Conservation (phyloP, 2,797 vertebrate genomes). For the Tiaroga cobitis region DNA sequence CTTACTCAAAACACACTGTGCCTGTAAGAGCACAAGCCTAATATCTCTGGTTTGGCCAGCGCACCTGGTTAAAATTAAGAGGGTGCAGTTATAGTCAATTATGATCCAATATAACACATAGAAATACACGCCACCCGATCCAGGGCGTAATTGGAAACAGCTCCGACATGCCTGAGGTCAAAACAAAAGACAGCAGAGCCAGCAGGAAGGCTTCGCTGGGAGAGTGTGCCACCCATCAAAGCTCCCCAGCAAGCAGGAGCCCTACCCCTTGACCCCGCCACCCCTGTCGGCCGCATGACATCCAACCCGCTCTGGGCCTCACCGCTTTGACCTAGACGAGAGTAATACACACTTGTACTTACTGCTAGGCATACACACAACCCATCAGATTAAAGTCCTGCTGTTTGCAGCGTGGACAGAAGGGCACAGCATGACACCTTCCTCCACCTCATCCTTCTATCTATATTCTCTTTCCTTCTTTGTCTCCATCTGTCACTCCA, state of each 20-base stretch:
- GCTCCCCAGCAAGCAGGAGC: constrained; percentile 66
- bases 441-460: constrained; percentile 39
- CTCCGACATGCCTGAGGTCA: constrained; percentile 64
- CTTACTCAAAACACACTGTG: constrained; percentile 50
- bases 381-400: constrained; percentile 52
- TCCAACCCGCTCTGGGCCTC: constrained; percentile 53
- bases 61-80: constrained; percentile 84
- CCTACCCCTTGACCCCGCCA: constrained; percentile 69
- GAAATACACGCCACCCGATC: constrained; percentile 76
- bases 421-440: constrained; percentile 51
- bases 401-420: constrained; percentile 53
- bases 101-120: constrained; percentile 82
- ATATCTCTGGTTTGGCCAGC: constrained; percentile 79
- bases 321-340: constrained; percentile 60
- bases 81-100: constrained; percentile 83
- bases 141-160: constrained; percentile 81
- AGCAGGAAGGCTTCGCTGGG: constrained; percentile 59
- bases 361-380: constrained; percentile 33
- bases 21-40: constrained; percentile 73
- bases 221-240: constrained; percentile 67
- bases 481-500: constrained; percentile 48
- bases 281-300: constrained; percentile 69
- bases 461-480: constrained; percentile 43
- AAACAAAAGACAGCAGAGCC: constrained; percentile 70
- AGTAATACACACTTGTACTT: constrained; percentile 44